A percentile compares a stretch with the other conserved stretches of the same genome.
Conservation (phyloP, 2,797 vertebrate species). For the Hypotaenidia okinawae region DNA sequence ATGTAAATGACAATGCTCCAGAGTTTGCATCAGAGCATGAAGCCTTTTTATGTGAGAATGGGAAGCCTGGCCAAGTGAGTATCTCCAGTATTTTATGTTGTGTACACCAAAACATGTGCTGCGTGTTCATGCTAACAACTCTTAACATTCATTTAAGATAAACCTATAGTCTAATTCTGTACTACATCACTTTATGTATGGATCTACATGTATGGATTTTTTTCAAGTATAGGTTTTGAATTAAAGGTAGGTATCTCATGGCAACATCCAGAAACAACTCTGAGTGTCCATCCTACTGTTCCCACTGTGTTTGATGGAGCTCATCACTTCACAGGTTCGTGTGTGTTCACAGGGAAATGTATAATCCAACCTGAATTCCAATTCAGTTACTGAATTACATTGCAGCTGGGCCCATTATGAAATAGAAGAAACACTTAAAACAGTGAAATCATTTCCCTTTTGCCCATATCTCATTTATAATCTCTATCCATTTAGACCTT, state of each 20-base stretch:
- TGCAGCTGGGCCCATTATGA: background rate
- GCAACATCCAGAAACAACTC: background rate
- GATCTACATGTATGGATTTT: background rate
- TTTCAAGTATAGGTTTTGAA: background rate
- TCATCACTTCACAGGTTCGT: background rate
- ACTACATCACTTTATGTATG: background rate
- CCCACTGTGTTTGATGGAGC: background rate
- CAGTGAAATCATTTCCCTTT: background rate
- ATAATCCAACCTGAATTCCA: background rate
- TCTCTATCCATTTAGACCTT: background rate
- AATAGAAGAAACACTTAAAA: background rate
- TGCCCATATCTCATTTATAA: background rate
- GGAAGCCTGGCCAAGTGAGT: constrained; percentile 95
- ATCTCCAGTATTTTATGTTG: constrained; percentile 50
- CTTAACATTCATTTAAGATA: background rate
- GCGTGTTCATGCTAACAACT: background rate
- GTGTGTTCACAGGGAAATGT: background rate
- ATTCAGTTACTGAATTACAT: background rate
- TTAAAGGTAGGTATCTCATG: background rate
- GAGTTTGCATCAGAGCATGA: constrained; percentile 94
- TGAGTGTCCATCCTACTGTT: background rate
- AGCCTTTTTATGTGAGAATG: constrained; percentile 96
- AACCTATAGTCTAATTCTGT: background rate
- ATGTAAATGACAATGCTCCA: constrained; percentile 98
- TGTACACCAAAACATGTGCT: background rate